Conservation (phyloP, 2,797 vertebrate species). For the Lepidocolaptes lacrymiger region DNA sequence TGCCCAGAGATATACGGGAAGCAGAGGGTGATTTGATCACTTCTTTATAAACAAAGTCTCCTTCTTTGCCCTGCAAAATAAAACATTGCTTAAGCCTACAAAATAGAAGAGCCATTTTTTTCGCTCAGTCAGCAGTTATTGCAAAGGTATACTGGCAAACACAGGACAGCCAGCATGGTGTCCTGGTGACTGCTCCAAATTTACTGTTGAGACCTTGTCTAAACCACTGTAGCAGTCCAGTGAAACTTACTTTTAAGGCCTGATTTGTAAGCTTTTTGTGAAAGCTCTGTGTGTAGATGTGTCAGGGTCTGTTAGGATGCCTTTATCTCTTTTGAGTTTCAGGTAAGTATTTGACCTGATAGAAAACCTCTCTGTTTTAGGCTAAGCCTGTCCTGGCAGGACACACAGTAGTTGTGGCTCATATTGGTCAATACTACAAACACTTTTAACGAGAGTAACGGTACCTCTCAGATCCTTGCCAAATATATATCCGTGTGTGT, state of each 20-base stretch:
- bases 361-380: not conserved
- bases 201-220: not conserved
- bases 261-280: not conserved
- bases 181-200: not conserved
- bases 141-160: not conserved
- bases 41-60: constrained; percentile 92
- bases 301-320: not conserved
- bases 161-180: not conserved
- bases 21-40: constrained; percentile 93
- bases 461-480: not conserved
- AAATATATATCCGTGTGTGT: not conserved
- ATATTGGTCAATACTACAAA: not conserved
- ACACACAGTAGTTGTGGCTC: not conserved
- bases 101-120: not conserved
- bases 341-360: not conserved
- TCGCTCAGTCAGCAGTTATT: not conserved
- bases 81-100: not conserved
- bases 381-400: not conserved
- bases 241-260: not conserved
- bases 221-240: not conserved
- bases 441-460: not conserved
- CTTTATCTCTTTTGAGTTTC: not conserved
- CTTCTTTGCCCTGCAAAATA: constrained; percentile 86
- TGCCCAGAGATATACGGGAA: constrained; percentile 95
- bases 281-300: not conserved